A percentile compares a stretch with the other conserved stretches of the same genome.
Evolutionary conservation across 2,797 vertebrate genomes (phyloP).

Genomic region (Acridotheres tristis): DNA sequence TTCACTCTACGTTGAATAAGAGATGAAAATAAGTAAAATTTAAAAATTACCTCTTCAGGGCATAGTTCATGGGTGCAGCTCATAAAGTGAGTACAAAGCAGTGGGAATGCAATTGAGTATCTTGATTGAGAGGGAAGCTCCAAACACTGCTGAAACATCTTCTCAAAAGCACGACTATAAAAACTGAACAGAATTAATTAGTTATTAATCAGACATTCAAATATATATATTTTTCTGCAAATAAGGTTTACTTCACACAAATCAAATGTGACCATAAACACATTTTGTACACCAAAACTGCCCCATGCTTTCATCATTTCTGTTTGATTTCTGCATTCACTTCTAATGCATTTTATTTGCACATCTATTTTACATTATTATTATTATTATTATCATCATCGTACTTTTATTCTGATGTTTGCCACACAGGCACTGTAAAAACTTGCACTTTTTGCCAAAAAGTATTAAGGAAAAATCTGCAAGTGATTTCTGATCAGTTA

Average conservation of each 20-base stretch:
- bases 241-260: background rate
- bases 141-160: constrained; percentile 99
- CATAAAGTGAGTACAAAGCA: constrained; percentile 99
- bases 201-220: constrained; percentile 10
- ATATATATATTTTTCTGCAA: background rate
- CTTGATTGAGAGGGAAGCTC: constrained; percentile 97
- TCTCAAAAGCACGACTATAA: constrained; percentile 99
- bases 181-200: constrained; percentile 79
- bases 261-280: background rate
- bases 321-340: background rate
- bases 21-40: background rate
- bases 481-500: background rate
- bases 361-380: background rate
- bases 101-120: constrained; percentile 97
- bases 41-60: constrained; percentile 91
- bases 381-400: background rate
- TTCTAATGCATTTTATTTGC: background rate
- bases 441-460: background rate
- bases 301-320: background rate
- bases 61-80: constrained; percentile 98
- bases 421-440: background rate
- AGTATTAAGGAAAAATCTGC: background rate
- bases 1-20: rapidly evolving
- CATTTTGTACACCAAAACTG: background rate
- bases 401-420: background rate